A percentile compares a stretch with the other conserved stretches of the same genome.
Conservation (phyloP, 2,888 invertebrate genomes). For the Rhimphoctona megacephalus region DNA sequence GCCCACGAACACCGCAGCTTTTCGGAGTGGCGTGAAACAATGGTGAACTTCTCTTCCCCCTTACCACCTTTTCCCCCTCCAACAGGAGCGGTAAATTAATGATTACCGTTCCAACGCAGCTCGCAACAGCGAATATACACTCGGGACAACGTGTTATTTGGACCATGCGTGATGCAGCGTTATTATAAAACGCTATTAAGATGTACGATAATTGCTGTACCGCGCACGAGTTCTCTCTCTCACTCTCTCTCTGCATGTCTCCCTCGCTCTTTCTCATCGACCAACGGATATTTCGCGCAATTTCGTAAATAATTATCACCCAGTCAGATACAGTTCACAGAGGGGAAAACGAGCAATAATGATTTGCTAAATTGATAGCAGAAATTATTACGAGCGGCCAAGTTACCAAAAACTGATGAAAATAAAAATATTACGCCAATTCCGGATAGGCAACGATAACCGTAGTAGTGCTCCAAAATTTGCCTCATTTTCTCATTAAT, state of each 20-base stretch:
- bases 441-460: slow-evolving; percentile 7
- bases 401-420: slow-evolving; percentile 22
- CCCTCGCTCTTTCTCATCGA: slow-evolving; percentile 43
- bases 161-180: slow-evolving; percentile 74
- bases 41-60: slow-evolving; percentile 63
- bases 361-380: slow-evolving; percentile 65
- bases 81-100: slow-evolving; percentile 68
- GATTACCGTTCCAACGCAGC: slow-evolving; percentile 70
- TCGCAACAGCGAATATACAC: slow-evolving; percentile 57
- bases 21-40: slow-evolving; percentile 72
- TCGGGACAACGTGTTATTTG: slow-evolving; percentile 74
- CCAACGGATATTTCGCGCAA: slow-evolving; percentile 68
- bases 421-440: slow-evolving; percentile 10
- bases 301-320: slow-evolving; percentile 73
- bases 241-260: slow-evolving; percentile 31
- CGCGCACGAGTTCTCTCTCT: slow-evolving; percentile 30
- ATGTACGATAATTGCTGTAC: slow-evolving; percentile 75
- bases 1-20: slow-evolving; percentile 56
- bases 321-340: slow-evolving; percentile 57
- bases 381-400: slow-evolving; percentile 55
- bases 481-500: background rate
- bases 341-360: slow-evolving; percentile 44
- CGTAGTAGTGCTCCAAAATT: background rate
- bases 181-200: slow-evolving; percentile 77
- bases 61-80: slow-evolving; percentile 3